Conservation (phyloP, 2,113 vertebrate genomes). For the Podocnemis expansa region DNA sequence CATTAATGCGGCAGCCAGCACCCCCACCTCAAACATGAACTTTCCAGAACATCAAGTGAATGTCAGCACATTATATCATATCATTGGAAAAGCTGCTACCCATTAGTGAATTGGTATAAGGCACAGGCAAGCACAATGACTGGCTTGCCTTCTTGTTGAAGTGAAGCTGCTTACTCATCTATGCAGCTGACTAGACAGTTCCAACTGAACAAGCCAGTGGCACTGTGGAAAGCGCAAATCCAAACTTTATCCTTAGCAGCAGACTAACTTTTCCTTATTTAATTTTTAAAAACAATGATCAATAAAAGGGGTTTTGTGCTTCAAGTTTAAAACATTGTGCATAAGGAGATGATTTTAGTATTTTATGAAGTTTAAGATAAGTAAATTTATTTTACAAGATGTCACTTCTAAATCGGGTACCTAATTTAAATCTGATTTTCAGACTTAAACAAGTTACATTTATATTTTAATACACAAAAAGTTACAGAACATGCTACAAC, state of each 20-base stretch:
- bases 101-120: not conserved
- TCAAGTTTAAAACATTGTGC: constrained; percentile 39
- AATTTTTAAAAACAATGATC: not conserved
- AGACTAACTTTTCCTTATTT: not conserved
- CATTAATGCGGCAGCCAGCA: constrained; percentile 37
- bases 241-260: constrained; percentile 17
- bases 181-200: constrained; percentile 23
- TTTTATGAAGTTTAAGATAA: constrained; percentile 43
- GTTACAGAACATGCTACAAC: not conserved
- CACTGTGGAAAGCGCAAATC: not conserved
- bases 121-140: not conserved
- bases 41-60: constrained; percentile 41
- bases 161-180: not conserved
- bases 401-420: not conserved
- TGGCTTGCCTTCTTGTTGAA: constrained; percentile 5
- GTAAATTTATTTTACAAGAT: not conserved
- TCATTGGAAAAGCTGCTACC: constrained; percentile 18
- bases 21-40: not conserved
- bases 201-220: constrained; percentile 30
- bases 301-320: not conserved
- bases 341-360: constrained; percentile 44
- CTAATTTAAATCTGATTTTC: not conserved
- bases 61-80: constrained; percentile 32
- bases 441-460: not conserved
- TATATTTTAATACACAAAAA: constrained; percentile 28